Base-by-base conservation (phyloP, 2,113 vertebrate species). In the Macroglossus sobrinus region DNA sequence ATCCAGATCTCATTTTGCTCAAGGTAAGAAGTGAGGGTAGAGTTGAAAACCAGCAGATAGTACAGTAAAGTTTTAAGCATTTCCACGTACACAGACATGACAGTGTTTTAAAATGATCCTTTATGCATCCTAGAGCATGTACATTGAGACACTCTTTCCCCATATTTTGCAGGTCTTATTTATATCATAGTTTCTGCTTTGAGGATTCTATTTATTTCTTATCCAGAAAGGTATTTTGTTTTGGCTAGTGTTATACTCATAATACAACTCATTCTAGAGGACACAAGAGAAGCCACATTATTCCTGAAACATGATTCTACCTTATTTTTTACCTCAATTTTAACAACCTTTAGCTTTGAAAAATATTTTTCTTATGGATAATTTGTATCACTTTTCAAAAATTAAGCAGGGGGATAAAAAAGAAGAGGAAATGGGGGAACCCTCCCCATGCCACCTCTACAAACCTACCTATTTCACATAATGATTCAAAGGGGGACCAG, bases 401-500 rank as follows among this genome's bases (percentile, higher is more conserved):
- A 82, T 64, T 80, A 84, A 76, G 45, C 22, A 50, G 47, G 4
- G 10, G 61, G 10, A 8, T 6, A 22, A 38, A 66, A 43, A 78
- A 74, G 35, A 80, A 72, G 24, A 61, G n/a, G 15, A 66, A 93
- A 91, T 33, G 22, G 8, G 28, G 15, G 53, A 24, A 57, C 22
- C 11, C 43, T 38, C 59, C 26, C 14, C 38, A 53, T 18, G 12
- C 35, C 61, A 91, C 6, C 22, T 80, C 38, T 95, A 92, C 61
- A 95, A 96, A 98, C 99, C 98, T 98, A 99, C 99, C 99, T 98
- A 99, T 99, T 98, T 99, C 99, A 99, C 99, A 99, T 64, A 99
- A 99, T 22, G 99, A 99, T 98, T 99, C 99, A 98, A 99, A 99
- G 30, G 99, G 99, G 75, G 99, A 99, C 99, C 99, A 99, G 96